Percentiles rank a stretch among this genome's conserved stretches.
These are phyloP conservation scores for Galerucella pusilla DNA, from an alignment of 2,888 invertebrate species.

Conservation along the genomic window DNA sequence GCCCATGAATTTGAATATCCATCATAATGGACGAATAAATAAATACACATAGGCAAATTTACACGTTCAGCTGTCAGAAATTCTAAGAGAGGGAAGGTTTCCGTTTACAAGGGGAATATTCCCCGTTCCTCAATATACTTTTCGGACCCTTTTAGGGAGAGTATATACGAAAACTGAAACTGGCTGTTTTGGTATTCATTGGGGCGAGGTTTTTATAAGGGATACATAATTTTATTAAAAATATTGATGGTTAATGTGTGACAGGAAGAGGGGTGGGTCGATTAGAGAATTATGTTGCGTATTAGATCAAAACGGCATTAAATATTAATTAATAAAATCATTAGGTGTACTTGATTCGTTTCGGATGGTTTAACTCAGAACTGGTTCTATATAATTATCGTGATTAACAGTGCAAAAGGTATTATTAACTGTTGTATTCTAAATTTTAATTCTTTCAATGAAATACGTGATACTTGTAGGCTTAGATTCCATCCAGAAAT, in stretches of 20 bases:
- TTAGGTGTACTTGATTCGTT: constrained; percentile 2
- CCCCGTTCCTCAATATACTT: constrained; percentile 23
- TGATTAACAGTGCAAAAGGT: constrained; percentile 6
- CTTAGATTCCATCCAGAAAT: too few relatives aligned
- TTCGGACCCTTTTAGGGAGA: constrained; percentile 9
- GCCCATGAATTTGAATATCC: constrained; percentile 64
- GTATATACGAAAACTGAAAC: constrained; percentile 17
- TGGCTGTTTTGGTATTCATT: constrained; percentile 26
- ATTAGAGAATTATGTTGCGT: constrained; percentile 13
- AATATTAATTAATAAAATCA: constrained; percentile 21
- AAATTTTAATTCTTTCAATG: too few relatives aligned
- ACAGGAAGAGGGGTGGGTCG: constrained; percentile 18
- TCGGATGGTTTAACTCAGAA: background rate
- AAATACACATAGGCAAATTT: constrained; percentile 65
- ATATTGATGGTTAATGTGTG: constrained; percentile 18
- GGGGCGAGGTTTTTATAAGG: constrained; percentile 19
- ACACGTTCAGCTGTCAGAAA: constrained; percentile 62
- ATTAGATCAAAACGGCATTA: constrained; percentile 17
- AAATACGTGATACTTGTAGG: too few relatives aligned
- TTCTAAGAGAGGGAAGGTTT: constrained; percentile 47
- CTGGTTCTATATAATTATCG: background rate
- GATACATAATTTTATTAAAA: constrained; percentile 27
- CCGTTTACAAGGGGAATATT: constrained; percentile 44
- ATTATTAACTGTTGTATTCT: background rate
- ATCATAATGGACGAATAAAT: constrained; percentile 64